Percentiles rank a stretch among this genome's conserved stretches.
phyloP scores from a whole-genome alignment of 1,140 invertebrate species.

The Eupristina koningsbergeri region DNA sequence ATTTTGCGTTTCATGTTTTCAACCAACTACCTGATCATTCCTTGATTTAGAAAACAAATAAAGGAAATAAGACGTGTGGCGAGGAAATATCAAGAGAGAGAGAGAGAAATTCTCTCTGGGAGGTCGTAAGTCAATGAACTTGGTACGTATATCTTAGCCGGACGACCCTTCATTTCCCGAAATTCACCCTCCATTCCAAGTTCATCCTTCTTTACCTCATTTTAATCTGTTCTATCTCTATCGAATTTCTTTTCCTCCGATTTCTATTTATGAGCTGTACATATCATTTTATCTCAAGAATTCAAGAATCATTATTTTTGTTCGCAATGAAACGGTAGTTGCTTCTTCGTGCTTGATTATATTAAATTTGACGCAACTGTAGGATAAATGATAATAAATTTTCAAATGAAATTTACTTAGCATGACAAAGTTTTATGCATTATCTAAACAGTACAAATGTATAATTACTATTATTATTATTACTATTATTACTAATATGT shows the following conservation, averaged over 20 bases:
- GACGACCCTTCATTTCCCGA: slow-evolving; percentile 49
- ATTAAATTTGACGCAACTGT: too few species aligned
- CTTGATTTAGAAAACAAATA: slow-evolving; percentile 27
- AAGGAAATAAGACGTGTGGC: background rate
- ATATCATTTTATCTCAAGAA: slow-evolving; percentile 31
- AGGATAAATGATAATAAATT: too few species aligned
- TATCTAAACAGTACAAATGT: too few species aligned
- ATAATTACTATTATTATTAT: too few species aligned
- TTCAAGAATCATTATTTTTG: background rate
- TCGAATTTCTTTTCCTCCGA: slow-evolving; percentile 35
- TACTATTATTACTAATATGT: too few species aligned
- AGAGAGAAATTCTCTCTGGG: slow-evolving; percentile 12
- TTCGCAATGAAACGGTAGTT: too few species aligned
- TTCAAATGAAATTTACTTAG: too few species aligned
- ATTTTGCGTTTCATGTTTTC: background rate
- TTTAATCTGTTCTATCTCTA: slow-evolving; percentile 41
- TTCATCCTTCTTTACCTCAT: slow-evolving; percentile 44
- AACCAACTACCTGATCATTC: background rate
- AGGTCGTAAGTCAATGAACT: slow-evolving; percentile 41
- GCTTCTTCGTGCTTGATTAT: too few species aligned
- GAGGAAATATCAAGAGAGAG: slow-evolving; percentile 17
- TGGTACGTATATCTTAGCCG: slow-evolving; percentile 30
- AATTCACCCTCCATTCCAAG: slow-evolving; percentile 30
- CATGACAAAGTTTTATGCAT: too few species aligned
- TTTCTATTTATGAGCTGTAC: slow-evolving; percentile 20